Conservation (phyloP, 2,113 vertebrate genomes). For the Chaetura pelagica region DNA sequence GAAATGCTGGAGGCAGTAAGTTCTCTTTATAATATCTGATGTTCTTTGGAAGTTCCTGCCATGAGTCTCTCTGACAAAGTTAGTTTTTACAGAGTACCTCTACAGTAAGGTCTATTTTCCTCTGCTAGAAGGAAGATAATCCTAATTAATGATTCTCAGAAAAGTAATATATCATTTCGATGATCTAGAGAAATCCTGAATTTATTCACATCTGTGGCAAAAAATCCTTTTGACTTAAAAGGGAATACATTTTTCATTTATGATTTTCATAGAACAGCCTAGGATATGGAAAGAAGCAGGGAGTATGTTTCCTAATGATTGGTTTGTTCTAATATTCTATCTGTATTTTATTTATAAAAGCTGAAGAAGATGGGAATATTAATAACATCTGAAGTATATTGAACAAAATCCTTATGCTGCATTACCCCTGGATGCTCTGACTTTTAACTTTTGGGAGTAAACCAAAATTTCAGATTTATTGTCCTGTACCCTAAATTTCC, state of each 20-base stretch:
- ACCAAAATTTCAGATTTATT: neutral
- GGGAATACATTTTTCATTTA: constrained; percentile 1
- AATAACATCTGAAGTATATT: neutral
- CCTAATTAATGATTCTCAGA: neutral
- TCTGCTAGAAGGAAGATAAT: neutral
- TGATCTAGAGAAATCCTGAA: neutral
- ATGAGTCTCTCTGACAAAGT: neutral
- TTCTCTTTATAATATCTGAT: neutral
- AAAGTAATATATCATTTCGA: constrained; percentile 1
- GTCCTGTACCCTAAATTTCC: neutral
- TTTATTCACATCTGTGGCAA: constrained; percentile 17
- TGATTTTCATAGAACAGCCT: neutral
- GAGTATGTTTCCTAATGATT: neutral
- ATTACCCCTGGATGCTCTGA: neutral
- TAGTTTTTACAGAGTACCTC: neutral
- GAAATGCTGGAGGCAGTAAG: neutral
- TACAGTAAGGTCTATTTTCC: neutral
- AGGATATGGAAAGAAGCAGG: neutral
- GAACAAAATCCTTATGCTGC: neutral
- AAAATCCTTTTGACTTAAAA: constrained; percentile 27
- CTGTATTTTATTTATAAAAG: neutral
- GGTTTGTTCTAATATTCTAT: neutral
- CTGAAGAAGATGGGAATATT: neutral
- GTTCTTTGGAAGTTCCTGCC: neutral
- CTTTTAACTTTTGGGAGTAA: neutral